These are phyloP conservation scores for Marmota flaviventris DNA, from an alignment of 2,113 vertebrate genomes.

Conservation along the genomic window DNA sequence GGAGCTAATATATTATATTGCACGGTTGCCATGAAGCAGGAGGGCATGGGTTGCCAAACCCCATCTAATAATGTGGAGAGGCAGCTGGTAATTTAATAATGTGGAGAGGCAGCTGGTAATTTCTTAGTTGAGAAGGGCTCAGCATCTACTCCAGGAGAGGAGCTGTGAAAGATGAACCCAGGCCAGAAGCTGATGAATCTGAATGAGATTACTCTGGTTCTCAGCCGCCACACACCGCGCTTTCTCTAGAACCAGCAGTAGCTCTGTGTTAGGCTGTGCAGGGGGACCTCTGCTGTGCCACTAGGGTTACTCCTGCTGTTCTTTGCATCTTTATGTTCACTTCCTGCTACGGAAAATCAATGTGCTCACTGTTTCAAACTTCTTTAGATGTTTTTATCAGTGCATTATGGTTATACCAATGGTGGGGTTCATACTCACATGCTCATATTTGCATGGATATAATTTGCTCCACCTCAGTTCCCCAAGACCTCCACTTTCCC, in stretches of 20 bases:
- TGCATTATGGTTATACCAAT: too few relatives aligned
- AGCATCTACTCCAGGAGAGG: not conserved
- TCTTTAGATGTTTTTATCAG: too few relatives aligned
- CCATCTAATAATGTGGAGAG: too few relatives aligned
- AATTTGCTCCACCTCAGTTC: too few relatives aligned
- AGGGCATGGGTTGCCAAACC: not conserved
- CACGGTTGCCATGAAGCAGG: not conserved
- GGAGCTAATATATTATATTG: not conserved
- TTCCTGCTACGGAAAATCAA: not conserved
- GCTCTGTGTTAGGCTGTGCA: not conserved
- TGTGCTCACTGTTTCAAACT: not conserved
- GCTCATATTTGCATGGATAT: too few relatives aligned
- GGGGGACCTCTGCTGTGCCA: not conserved
- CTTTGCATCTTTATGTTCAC: not conserved
- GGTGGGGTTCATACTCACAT: too few relatives aligned
- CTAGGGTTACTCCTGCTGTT: not conserved
- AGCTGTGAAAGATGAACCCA: not conserved
- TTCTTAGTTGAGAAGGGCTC: not conserved
- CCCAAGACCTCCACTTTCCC: too few relatives aligned
- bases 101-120: not conserved
- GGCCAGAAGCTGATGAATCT: not conserved
- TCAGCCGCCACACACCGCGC: not conserved
- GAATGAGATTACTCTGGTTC: not conserved
- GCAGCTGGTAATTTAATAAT: not conserved
- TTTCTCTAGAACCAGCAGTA: not conserved